Percentiles rank a stretch among this genome's conserved stretches.
Evolutionary conservation across 2,113 vertebrate species (phyloP).

Genomic region (Scartelaos histophorus): DNA sequence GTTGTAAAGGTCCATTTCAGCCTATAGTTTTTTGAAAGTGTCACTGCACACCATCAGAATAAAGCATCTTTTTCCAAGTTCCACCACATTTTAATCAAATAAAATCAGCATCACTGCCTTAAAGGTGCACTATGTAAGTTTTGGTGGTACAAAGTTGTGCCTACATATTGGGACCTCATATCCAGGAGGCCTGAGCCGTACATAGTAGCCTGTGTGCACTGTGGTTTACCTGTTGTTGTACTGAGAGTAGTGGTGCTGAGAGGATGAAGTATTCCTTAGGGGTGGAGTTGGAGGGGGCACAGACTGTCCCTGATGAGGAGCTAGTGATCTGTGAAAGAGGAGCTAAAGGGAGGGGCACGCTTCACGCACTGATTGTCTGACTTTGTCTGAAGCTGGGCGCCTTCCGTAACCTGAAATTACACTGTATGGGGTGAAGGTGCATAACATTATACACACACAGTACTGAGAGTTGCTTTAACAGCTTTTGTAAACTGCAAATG

Average conservation of each 20-base stretch:
- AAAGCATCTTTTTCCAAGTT: too few species aligned
- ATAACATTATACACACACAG: background rate
- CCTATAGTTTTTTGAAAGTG: too few species aligned
- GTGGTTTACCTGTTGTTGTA: background rate
- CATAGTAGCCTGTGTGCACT: background rate
- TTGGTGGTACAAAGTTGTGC: too few species aligned
- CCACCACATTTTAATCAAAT: too few species aligned
- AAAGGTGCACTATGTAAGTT: too few species aligned
- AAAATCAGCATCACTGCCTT: too few species aligned
- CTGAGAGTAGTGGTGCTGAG: conserved; percentile 7
- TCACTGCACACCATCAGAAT: too few species aligned
- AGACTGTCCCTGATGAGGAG: conserved; percentile 26
- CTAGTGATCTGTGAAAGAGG: conserved; percentile 29
- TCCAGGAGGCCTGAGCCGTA: background rate
- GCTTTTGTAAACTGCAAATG: too few species aligned
- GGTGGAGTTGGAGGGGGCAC: conserved; percentile 1
- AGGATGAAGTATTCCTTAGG: background rate
- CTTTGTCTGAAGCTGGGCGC: conserved; percentile 12
- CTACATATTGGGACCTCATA: too few species aligned
- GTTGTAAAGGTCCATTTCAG: background rate
- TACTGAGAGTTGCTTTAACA: background rate
- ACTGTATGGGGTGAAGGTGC: background rate
- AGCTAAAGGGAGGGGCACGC: background rate
- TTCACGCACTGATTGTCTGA: conserved; percentile 6
- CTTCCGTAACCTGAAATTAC: background rate